Evolutionary conservation across 2,888 invertebrate genomes (phyloP), one percentile per base, ranked within the genome.

Genomic region (Toxonevra muliebris): DNA sequence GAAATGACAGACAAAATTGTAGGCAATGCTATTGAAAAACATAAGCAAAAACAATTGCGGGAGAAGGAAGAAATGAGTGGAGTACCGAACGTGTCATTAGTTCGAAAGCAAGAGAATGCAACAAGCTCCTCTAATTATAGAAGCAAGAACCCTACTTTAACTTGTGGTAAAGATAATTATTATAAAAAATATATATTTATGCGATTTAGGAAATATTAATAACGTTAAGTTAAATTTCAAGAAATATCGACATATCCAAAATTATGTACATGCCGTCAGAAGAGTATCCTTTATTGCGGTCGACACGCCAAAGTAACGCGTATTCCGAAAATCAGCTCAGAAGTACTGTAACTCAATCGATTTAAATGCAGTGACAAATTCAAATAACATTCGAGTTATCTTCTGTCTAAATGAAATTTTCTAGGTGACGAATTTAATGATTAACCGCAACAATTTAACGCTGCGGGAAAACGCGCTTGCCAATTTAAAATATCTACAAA

Each of bases 201-300:
- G 8, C 2, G 8, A 15, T 15, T 48, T 15, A 15, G 8, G 13
- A 48, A 30, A 30, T 30, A 30, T 30, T 30, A 30, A 41, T 3
- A 12, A 11, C 12, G 15, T 42, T 20, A 13, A n/a, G 53, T 43
- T 19, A 63, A 50, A 15, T 43, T 19, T 20, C 15, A 52, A 84
- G 84, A 79, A 76, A 83, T 84, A 67, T 71, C 74, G 75, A 81
- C 82, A 84, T 85, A 82, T 84, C 84, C 84, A 9, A 77, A 76
- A 67, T 57, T 69, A 52, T 85, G 85, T 75, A 75, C 72, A 55
- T 85, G 85, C 61, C 74, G 76, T 19, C 73, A 71, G 40, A 74
- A 74, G 65, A 77, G 75, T 13, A 77, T 76, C 43, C 71, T 83
- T 13, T 81, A 79, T 57, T 83, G 83, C 66, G 81, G 80, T 52